Evolutionary conservation across 2,113 vertebrate species (phyloP).

Genomic region (Bufo bufo): DNA sequence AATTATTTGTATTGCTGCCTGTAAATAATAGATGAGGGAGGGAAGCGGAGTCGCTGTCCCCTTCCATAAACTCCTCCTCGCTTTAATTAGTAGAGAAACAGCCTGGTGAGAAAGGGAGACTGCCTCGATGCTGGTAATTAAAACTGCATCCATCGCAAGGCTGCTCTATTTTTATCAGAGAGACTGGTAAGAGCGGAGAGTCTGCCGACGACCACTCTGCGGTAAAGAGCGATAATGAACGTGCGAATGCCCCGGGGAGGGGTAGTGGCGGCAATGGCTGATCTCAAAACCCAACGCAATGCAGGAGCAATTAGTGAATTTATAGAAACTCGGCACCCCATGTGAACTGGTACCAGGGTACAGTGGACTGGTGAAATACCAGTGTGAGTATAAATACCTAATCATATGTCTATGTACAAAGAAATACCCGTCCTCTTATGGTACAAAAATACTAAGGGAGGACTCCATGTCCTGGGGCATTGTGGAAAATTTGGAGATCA

Average conservation of each 20-base stretch:
- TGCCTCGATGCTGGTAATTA: conserved; percentile 91
- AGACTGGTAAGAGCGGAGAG: conserved; percentile 88
- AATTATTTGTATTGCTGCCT: conserved; percentile 90
- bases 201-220: conserved; percentile 80
- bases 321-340: conserved; percentile 80
- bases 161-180: conserved; percentile 92
- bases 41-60: conserved; percentile 77
- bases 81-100: conserved; percentile 93
- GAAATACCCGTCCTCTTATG: neutral
- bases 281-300: conserved; percentile 87
- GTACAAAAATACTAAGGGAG: neutral
- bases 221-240: conserved; percentile 98
- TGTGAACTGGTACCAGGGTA: conserved; percentile 86
- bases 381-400: neutral
- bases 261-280: conserved; percentile 86
- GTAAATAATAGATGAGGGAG: conserved; percentile 93
- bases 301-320: conserved; percentile 88
- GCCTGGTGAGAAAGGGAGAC: conserved; percentile 85
- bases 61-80: conserved; percentile 88
- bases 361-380: conserved; percentile 60
- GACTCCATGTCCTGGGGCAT: neutral
- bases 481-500: no score
- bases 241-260: conserved; percentile 88
- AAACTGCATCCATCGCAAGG: conserved; percentile 87
- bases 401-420: neutral